Evolutionary conservation across 2,888 invertebrate species (phyloP), one percentile per base, ranked within the genome.

Genomic region (Microctonus brassicae): DNA sequence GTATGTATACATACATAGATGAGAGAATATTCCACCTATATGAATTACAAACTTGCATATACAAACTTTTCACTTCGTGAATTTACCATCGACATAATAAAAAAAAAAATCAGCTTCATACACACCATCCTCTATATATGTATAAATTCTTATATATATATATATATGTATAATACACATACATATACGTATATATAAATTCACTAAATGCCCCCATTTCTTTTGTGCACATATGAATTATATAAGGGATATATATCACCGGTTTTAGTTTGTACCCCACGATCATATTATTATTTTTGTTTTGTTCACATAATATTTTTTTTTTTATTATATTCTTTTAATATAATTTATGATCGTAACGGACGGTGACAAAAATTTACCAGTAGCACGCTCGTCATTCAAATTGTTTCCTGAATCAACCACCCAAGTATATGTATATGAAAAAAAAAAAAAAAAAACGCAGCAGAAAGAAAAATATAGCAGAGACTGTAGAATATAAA

Each of bases 301-400:
- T 55, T 55, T 65, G 34, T 55, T 47, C 47, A 9, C 9, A 60
- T 22, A 24, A 60, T 22, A 24, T 22, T 24, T 53, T 55, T 65
- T 36, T 64, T 17, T 52, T 34, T 26, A 52, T 24, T 52, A 11
- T 20, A 47, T 47, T 17, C 7, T 7, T 17, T n/a, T 26, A 24
- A 36, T 55, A 52, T 55, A 52, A 65, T 55, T 65, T 65, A 65
- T 20, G 53, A 65, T 55, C 65, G 55, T 65, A 65, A 65, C 65
- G 34, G 65, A 53, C 34, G n/a, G 33, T 22, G 11, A 33, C 22
- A 36, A 55, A 55, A 65, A 17, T 65, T 65, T 11, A 22, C 53
- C 65, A 24, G 20, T n/a, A n/a, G n/a, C n/a, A n/a, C 34, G 11
- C 17, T 26, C 24, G 22, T 64, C 55, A n/a, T 55, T 24, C 20